Evolutionary conservation across 53 echinoderm and acorn worm genomes (phyloP).

Genomic region (Pentamera pediparva): DNA sequence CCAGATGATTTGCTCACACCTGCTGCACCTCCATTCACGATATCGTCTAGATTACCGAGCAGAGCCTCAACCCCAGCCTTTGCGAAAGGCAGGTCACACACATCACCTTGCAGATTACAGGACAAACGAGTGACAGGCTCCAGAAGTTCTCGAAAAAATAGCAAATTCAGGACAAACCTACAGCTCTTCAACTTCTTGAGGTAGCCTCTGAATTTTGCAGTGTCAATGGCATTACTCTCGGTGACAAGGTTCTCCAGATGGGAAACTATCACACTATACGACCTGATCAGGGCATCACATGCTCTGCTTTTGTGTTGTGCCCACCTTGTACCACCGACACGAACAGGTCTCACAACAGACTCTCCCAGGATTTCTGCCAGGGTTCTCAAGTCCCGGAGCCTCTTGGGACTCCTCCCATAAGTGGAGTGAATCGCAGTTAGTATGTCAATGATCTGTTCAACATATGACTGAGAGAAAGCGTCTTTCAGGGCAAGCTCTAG

Average conservation of each 20-base stretch:
- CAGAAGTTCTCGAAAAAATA: slow-evolving; percentile 33
- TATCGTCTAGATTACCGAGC: slow-evolving; percentile 2
- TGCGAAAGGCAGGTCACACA: slow-evolving; percentile 13
- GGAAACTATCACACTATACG: slow-evolving; percentile 39
- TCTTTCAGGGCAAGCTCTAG: neutral
- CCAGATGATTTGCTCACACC: neutral
- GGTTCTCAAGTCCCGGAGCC: neutral
- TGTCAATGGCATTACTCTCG: slow-evolving; percentile 20
- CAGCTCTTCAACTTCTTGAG: slow-evolving; percentile 36
- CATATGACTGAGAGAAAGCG: neutral
- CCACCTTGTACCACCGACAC: neutral
- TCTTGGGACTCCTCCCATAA: neutral
- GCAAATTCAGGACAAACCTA: slow-evolving; percentile 39
- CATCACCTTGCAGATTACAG: slow-evolving; percentile 37
- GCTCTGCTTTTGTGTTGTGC: neutral
- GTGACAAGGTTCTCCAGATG: slow-evolving; percentile 39
- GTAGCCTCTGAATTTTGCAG: slow-evolving; percentile 32
- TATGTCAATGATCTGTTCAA: neutral
- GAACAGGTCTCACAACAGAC: neutral
- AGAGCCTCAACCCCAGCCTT: neutral
- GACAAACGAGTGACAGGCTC: slow-evolving; percentile 33
- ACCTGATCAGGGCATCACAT: slow-evolving; percentile 10
- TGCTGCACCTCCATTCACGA: neutral
- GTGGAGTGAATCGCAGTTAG: neutral
- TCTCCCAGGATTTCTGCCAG: neutral